phyloP scores from a whole-genome alignment of 2,888 invertebrate genomes.

The Acanthoscelides obtectus region DNA sequence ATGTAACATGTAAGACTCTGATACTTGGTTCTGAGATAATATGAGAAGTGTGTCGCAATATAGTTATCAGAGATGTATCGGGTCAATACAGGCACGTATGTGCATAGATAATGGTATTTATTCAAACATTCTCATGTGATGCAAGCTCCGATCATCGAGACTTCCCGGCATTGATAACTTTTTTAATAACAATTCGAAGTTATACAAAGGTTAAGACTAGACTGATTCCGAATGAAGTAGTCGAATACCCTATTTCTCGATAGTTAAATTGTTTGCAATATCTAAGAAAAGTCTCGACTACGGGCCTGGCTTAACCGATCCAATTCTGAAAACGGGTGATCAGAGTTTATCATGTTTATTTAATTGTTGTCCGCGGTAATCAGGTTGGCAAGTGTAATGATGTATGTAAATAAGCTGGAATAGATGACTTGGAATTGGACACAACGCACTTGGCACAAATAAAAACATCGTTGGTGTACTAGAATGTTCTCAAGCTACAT shows the following conservation, averaged over 20 bases:
- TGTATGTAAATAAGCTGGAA: not conserved
- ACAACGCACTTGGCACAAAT: not conserved
- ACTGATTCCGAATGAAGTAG: too few species aligned
- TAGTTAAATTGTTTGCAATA: too few species aligned
- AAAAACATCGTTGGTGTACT: not conserved
- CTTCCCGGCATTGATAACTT: too few species aligned
- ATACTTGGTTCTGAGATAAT: not conserved
- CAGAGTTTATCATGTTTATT: not conserved
- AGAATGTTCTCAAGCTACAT: not conserved
- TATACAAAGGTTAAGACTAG: too few species aligned
- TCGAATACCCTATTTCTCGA: too few species aligned
- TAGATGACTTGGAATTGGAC: not conserved
- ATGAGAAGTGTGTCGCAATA: not conserved
- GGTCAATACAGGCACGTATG: not conserved
- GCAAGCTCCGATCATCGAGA: too few species aligned
- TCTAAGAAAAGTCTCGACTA: not conserved
- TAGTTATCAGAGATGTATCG: not conserved
- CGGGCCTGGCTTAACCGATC: not conserved
- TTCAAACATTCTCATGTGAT: too few species aligned
- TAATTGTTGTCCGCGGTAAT: not conserved
- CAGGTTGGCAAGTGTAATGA: not conserved
- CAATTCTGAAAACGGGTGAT: not conserved
- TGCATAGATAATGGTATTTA: too few species aligned
- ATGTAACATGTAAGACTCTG: too few species aligned
- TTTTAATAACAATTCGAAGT: too few species aligned